Evolutionary conservation across 2,113 vertebrate species (phyloP).

Genomic region (Hippocampus abdominalis): DNA sequence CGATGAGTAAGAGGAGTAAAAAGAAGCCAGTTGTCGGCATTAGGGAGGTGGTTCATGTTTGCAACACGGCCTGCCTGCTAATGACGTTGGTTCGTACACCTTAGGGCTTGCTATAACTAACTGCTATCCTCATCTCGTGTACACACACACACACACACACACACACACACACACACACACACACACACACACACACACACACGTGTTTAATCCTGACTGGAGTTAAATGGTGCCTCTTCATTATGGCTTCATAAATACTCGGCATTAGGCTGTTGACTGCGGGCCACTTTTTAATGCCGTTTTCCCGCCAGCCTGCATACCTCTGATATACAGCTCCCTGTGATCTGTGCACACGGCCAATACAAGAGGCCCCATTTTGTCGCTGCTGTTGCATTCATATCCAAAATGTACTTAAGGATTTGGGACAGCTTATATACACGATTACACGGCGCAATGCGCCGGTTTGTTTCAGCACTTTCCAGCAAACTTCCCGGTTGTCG

Average conservation of each 20-base stretch:
- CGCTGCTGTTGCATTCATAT: constrained; percentile 1
- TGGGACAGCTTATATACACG: neutral
- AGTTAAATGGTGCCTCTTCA: constrained; percentile 13
- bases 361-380: neutral
- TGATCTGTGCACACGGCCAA: neutral
- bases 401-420: constrained; percentile 3
- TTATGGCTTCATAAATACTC: constrained; percentile 27
- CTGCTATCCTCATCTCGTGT: constrained; percentile 24
- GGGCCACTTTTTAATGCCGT: constrained; percentile 13
- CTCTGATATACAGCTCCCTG: neutral
- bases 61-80: constrained; percentile 48
- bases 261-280: constrained; percentile 30
- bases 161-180: constrained; percentile 14
- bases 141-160: constrained; percentile 14
- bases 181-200: constrained; percentile 3
- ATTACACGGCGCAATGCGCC: neutral
- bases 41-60: constrained; percentile 38
- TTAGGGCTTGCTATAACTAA: constrained; percentile 38
- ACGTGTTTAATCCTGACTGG: constrained; percentile 14
- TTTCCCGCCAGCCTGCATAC: constrained; percentile 1
- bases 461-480: constrained; percentile 3
- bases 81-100: constrained; percentile 40
- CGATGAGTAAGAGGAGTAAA: constrained; percentile 27
- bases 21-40: constrained; percentile 11
- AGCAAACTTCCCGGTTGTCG: neutral